Evolutionary conservation across 2,888 invertebrate species (phyloP).

Genomic region (Tethea ocularis): DNA sequence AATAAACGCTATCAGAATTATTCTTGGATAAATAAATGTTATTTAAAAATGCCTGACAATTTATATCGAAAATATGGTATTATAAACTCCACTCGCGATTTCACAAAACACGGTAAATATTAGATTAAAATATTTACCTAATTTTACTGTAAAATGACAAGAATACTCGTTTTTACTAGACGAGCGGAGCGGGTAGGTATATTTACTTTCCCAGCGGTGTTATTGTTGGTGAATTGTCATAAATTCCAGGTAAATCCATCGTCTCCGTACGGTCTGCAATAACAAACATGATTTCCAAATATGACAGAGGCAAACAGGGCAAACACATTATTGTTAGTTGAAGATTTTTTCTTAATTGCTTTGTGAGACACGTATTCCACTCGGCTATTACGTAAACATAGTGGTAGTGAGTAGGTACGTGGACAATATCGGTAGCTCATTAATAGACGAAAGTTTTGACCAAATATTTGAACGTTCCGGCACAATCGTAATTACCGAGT

Average conservation of each 20-base stretch:
- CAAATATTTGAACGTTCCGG: conserved; percentile 76
- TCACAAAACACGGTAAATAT: conserved; percentile 21
- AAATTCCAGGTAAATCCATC: conserved; percentile 66
- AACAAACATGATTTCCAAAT: conserved; percentile 68
- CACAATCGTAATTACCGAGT: conserved; percentile 72
- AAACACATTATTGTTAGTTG: conserved; percentile 60
- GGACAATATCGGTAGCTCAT: conserved; percentile 77
- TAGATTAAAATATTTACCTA: conserved; percentile 47
- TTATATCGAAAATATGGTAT: background rate
- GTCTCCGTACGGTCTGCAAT: conserved; percentile 51
- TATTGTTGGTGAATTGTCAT: conserved; percentile 69
- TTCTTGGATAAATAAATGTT: too few relatives aligned
- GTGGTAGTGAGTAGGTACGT: conserved; percentile 61
- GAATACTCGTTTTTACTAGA: conserved; percentile 38
- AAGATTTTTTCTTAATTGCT: conserved; percentile 61
- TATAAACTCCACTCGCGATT: background rate
- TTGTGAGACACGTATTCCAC: conserved; percentile 58
- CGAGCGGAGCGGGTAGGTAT: conserved; percentile 42
- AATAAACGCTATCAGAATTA: too few relatives aligned
- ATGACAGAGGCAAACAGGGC: conserved; percentile 56
- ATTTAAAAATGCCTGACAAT: background rate
- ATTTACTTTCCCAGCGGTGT: conserved; percentile 71
- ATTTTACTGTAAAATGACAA: conserved; percentile 48
- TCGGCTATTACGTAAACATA: conserved; percentile 66
- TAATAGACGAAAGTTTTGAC: conserved; percentile 78